Conservation (phyloP, 2,797 vertebrate genomes). For the Hybognathus amarus region DNA sequence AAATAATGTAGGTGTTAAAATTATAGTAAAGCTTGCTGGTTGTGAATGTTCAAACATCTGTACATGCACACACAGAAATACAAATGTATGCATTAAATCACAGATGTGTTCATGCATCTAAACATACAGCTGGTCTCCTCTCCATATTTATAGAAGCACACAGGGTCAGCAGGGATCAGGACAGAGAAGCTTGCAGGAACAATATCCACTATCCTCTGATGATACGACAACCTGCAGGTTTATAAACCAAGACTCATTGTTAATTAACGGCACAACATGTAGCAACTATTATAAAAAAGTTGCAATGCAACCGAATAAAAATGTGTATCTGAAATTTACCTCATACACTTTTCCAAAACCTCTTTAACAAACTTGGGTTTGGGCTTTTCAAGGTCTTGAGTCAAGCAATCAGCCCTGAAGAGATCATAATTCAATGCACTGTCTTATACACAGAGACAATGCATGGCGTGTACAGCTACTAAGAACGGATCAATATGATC, state of each 20-base stretch:
- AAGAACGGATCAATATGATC: background rate
- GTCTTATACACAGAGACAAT: background rate
- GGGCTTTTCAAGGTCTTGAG: slow-evolving; percentile 89
- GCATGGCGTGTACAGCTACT: background rate
- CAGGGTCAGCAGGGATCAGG: slow-evolving; percentile 89
- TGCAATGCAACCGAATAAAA: background rate
- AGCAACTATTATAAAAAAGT: background rate
- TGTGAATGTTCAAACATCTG: background rate
- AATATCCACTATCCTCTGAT: slow-evolving; percentile 94
- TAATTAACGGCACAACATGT: background rate
- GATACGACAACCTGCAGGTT: slow-evolving; percentile 89
- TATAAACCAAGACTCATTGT: background rate
- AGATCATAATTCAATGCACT: slow-evolving; percentile 70
- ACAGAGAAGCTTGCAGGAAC: slow-evolving; percentile 91
- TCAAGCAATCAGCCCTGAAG: slow-evolving; percentile 92
- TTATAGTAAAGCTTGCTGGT: no score
- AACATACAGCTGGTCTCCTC: slow-evolving; percentile 91
- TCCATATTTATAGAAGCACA: slow-evolving; percentile 88
- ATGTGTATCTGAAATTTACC: slow-evolving; percentile 71
- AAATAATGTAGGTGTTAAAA: background rate
- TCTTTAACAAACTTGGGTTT: slow-evolving; percentile 98
- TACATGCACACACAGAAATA: background rate
- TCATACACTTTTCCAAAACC: slow-evolving; percentile 96
- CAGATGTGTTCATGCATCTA: background rate
- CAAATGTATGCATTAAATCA: background rate